A percentile compares a stretch with the other conserved stretches of the same genome.
Conservation (phyloP, 1,140 invertebrate species). For the Drosophila rufa region DNA sequence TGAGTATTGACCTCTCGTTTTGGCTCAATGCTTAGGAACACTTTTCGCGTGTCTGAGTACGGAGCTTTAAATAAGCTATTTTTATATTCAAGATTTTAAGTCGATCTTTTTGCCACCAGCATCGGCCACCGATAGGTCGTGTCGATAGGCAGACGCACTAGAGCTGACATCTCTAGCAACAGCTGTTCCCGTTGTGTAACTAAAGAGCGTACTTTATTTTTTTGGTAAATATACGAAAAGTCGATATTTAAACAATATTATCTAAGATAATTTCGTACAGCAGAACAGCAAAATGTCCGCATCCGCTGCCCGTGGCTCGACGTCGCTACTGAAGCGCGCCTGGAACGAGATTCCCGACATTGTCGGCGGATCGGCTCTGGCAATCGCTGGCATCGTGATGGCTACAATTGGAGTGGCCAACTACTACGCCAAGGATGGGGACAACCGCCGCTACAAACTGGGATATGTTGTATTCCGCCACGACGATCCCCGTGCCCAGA, state of each 20-base stretch:
- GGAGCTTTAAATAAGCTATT: too few species aligned
- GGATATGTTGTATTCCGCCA: constrained; percentile 88
- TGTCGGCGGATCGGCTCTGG: constrained; percentile 86
- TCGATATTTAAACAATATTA: not conserved
- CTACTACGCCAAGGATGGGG: constrained; percentile 87
- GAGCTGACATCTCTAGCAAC: not conserved
- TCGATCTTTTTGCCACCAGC: not conserved
- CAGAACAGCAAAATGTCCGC: constrained; percentile 70
- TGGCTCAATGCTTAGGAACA: too few species aligned
- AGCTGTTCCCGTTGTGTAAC: constrained; percentile 21
- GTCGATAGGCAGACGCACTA: not conserved
- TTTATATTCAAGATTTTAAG: not conserved
- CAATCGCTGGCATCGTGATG: constrained; percentile 86
- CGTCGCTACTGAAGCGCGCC: constrained; percentile 86
- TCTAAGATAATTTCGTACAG: not conserved
- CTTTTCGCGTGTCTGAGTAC: too few species aligned
- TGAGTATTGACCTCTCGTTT: too few species aligned
- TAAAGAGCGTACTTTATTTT: constrained; percentile 33
- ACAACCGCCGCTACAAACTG: constrained; percentile 88
- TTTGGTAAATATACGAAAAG: constrained; percentile 53
- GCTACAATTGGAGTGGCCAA: constrained; percentile 86
- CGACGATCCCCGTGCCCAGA: constrained; percentile 87
- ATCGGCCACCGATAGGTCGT: not conserved
- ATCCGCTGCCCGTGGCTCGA: constrained; percentile 60
- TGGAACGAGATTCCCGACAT: constrained; percentile 90